Evolutionary conservation across 2,797 vertebrate species (phyloP).

Genomic region (Harpagifer antarcticus): DNA sequence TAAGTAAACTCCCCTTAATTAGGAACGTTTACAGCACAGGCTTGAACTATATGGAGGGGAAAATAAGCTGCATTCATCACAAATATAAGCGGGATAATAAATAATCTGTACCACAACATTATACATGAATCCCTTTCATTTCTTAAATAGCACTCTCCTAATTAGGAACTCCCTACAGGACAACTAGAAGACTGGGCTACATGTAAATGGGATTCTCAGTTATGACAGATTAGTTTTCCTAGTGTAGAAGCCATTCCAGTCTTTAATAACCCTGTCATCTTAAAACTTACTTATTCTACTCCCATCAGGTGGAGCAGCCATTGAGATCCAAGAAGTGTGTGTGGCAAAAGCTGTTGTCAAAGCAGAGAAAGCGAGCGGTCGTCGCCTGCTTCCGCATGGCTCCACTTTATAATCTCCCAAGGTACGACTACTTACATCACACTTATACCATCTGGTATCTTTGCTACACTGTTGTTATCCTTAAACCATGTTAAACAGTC

Average conservation of each 20-base stretch:
- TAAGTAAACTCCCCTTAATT: too few relatives aligned
- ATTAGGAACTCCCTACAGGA: too few relatives aligned
- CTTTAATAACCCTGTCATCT: background rate
- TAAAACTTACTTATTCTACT: conserved; percentile 3
- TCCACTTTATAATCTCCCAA: conserved; percentile 96
- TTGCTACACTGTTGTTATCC: background rate
- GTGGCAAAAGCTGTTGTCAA: conserved; percentile 98
- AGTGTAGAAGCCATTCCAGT: background rate
- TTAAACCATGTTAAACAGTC: background rate
- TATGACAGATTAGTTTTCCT: background rate
- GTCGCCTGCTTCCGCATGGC: conserved; percentile 99
- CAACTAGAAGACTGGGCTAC: too few relatives aligned
- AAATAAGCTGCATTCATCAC: too few relatives aligned
- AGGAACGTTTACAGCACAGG: too few relatives aligned
- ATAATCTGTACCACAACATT: too few relatives aligned
- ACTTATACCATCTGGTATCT: background rate
- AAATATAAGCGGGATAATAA: too few relatives aligned
- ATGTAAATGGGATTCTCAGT: background rate
- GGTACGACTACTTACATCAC: conserved; percentile 79
- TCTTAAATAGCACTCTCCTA: too few relatives aligned
- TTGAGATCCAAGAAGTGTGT: conserved; percentile 98
- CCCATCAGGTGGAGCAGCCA: conserved; percentile 94
- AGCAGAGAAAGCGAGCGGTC: conserved; percentile 98
- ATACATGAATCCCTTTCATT: too few relatives aligned
- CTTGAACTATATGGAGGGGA: too few relatives aligned